Conservation (phyloP, 2,797 vertebrate species). For the Pagetopsis macropterus region DNA sequence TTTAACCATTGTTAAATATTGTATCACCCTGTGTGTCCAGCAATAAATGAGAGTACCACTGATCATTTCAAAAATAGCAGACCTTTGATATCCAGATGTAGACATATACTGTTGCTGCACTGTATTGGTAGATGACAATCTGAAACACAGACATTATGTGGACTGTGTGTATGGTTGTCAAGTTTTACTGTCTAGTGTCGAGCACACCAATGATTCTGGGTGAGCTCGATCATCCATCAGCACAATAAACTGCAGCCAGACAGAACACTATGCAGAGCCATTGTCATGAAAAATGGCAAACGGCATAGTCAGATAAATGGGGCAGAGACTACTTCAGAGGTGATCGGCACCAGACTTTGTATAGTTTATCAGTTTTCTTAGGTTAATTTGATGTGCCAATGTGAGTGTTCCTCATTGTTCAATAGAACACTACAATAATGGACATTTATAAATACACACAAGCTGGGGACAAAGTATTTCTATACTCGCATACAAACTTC, state of each 20-base stretch:
- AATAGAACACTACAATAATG: conserved; percentile 6
- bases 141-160: conserved; percentile 28
- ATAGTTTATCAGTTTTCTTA: conserved; percentile 38
- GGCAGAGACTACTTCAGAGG: conserved; percentile 48
- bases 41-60: conserved; percentile 40
- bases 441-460: conserved; percentile 21
- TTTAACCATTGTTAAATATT: conserved; percentile 54
- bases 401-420: conserved; percentile 32
- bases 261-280: conserved; percentile 40
- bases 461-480: conserved; percentile 6
- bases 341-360: conserved; percentile 50
- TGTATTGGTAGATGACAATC: conserved; percentile 13
- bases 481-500: background rate
- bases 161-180: conserved; percentile 32
- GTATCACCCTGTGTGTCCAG: conserved; percentile 34
- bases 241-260: conserved; percentile 46
- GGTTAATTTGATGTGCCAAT: conserved; percentile 44
- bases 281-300: conserved; percentile 60
- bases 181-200: conserved; percentile 16
- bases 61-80: conserved; percentile 35
- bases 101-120: background rate
- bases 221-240: conserved; percentile 48
- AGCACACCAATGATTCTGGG: conserved; percentile 32
- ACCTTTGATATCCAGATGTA: conserved; percentile 12
- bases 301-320: conserved; percentile 52